Percentiles rank a stretch among this genome's conserved stretches.
Evolutionary conservation across 2,113 vertebrate species (phyloP).

Genomic region (Mus musculus): DNA sequence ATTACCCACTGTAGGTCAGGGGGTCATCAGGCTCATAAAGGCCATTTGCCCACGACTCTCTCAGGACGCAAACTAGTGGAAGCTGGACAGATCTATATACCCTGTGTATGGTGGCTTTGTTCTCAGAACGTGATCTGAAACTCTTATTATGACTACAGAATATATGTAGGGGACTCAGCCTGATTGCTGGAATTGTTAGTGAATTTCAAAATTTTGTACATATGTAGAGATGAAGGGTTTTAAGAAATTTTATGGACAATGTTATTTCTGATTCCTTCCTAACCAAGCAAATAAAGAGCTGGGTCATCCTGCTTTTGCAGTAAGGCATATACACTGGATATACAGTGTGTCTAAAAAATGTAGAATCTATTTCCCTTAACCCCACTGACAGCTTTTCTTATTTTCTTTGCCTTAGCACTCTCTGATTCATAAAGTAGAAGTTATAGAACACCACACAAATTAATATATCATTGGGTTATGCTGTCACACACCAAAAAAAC

Average conservation of each 20-base stretch:
- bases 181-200: constrained; percentile 31
- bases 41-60: constrained; percentile 8
- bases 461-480: constrained; percentile 35
- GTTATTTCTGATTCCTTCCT: constrained; percentile 31
- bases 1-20: constrained; percentile 49
- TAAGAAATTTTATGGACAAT: constrained; percentile 50
- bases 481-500: constrained; percentile 19
- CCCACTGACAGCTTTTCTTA: not conserved
- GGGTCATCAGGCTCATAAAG: constrained; percentile 56
- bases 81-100: not conserved
- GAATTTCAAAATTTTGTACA: constrained; percentile 34
- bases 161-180: not conserved
- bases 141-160: not conserved
- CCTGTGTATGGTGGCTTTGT: not conserved
- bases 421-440: constrained; percentile 31
- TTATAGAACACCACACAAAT: not conserved
- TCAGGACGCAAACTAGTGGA: not conserved
- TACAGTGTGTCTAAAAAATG: not conserved
- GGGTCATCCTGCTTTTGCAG: not conserved
- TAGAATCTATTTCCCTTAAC: not conserved
- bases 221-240: constrained; percentile 5
- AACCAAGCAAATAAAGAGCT: constrained; percentile 3
- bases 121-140: not conserved
- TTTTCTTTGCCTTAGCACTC: constrained; percentile 54
- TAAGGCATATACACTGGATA: not conserved